These are phyloP conservation scores for Diarsia rubi DNA, from an alignment of 2,888 invertebrate species.

Conservation along the genomic window DNA sequence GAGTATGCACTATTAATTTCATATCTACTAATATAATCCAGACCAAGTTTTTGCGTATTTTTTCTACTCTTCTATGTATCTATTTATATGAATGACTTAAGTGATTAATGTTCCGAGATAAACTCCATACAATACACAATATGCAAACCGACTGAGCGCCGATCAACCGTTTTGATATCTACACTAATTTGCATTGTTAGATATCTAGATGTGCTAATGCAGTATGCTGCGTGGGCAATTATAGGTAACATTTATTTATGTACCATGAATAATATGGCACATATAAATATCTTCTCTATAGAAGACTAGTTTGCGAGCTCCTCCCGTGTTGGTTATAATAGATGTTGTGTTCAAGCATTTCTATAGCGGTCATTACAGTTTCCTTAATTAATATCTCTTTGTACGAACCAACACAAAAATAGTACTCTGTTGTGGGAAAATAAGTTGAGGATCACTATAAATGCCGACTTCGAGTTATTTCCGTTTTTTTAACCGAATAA, in stretches of 20 bases:
- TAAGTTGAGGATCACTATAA: background rate
- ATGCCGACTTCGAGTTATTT: background rate
- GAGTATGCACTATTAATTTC: slow-evolving; percentile 52
- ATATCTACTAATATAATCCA: slow-evolving; percentile 57
- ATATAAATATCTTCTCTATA: slow-evolving; percentile 5
- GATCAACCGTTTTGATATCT: slow-evolving; percentile 67
- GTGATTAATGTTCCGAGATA: slow-evolving; percentile 69
- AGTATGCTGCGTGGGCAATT: slow-evolving; percentile 56
- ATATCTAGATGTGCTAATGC: slow-evolving; percentile 66
- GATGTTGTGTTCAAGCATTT: background rate
- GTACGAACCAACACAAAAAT: background rate
- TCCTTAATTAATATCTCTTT: background rate
- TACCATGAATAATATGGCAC: background rate
- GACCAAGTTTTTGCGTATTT: slow-evolving; percentile 45
- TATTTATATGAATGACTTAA: slow-evolving; percentile 64
- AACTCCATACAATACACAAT: slow-evolving; percentile 65
- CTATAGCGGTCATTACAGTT: background rate
- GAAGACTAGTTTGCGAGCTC: background rate
- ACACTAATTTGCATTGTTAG: slow-evolving; percentile 68
- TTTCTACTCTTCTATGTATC: slow-evolving; percentile 46
- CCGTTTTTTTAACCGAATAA: background rate
- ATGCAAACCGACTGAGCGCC: slow-evolving; percentile 64
- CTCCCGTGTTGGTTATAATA: background rate
- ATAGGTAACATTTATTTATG: slow-evolving; percentile 46
- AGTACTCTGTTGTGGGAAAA: background rate